phyloP scores from a whole-genome alignment of 1,140 invertebrate genomes.

The Monomorium pharaonis region DNA sequence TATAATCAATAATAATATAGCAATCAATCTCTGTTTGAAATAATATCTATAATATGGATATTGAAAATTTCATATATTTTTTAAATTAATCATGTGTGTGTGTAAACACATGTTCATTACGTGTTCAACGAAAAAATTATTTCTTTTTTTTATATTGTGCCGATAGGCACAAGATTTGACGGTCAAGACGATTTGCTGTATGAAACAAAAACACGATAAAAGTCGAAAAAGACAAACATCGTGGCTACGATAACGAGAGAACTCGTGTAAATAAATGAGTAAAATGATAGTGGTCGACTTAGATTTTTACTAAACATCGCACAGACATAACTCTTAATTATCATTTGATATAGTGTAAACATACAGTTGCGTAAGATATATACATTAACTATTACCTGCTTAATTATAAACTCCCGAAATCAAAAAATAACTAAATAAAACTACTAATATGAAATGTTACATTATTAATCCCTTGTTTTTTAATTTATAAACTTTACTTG shows the following conservation, averaged over 20 bases:
- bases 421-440: background rate
- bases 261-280: background rate
- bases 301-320: constrained; percentile 20
- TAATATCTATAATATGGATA: background rate
- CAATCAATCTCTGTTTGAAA: background rate
- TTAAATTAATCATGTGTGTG: background rate
- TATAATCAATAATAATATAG: background rate
- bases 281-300: background rate
- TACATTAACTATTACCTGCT: background rate
- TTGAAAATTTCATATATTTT: background rate
- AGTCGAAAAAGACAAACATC: constrained; percentile 23
- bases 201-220: constrained; percentile 42
- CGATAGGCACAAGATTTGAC: constrained; percentile 37
- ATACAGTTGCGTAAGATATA: background rate
- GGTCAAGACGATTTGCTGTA: constrained; percentile 27
- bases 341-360: background rate
- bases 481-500: constrained; percentile 5
- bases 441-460: background rate
- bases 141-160: background rate
- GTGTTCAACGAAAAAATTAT: background rate
- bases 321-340: constrained; percentile 40
- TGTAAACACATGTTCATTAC: background rate
- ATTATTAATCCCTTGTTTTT: background rate
- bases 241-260: constrained; percentile 19
- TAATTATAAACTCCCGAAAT: background rate